Conservation (phyloP, 37 sponge, comb jelly and placozoan species). For the Agelas oroides region DNA sequence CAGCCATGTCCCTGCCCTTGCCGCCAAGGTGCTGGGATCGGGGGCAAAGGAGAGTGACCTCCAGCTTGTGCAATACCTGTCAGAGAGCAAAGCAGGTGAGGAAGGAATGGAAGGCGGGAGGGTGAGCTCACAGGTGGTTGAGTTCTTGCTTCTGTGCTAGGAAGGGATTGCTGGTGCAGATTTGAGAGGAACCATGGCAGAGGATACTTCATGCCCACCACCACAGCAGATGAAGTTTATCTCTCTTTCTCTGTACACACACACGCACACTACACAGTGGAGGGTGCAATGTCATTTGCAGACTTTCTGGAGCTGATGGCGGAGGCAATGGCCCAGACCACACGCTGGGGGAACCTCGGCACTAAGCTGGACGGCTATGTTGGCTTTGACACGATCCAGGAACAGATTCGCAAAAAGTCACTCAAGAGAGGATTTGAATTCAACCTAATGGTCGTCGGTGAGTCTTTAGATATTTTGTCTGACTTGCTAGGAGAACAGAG, state of each 20-base stretch:
- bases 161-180: too few species aligned
- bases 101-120: not conserved
- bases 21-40: constrained; percentile 74
- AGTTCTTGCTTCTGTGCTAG: too few species aligned
- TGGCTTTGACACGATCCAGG: constrained; percentile 96
- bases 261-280: not conserved
- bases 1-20: constrained; percentile 67
- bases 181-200: too few species aligned
- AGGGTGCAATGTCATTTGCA: constrained; percentile 76
- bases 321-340: constrained; percentile 87
- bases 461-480: too few species aligned
- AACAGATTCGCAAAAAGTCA: constrained; percentile 89
- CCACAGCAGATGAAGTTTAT: too few species aligned
- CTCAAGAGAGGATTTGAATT: constrained; percentile 95
- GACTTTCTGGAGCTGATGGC: constrained; percentile 92
- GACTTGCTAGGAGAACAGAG: too few species aligned
- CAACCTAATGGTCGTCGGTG: constrained; percentile 97
- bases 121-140: not conserved
- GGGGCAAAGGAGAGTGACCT: constrained; percentile 70
- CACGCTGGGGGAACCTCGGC: constrained; percentile 92
- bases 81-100: constrained; percentile 57
- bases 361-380: constrained; percentile 93
- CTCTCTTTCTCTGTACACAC: too few species aligned
- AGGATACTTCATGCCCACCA: too few species aligned
- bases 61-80: constrained; percentile 62